Conservation (phyloP, 2,797 vertebrate genomes). For the Hoplostethus atlanticus region DNA sequence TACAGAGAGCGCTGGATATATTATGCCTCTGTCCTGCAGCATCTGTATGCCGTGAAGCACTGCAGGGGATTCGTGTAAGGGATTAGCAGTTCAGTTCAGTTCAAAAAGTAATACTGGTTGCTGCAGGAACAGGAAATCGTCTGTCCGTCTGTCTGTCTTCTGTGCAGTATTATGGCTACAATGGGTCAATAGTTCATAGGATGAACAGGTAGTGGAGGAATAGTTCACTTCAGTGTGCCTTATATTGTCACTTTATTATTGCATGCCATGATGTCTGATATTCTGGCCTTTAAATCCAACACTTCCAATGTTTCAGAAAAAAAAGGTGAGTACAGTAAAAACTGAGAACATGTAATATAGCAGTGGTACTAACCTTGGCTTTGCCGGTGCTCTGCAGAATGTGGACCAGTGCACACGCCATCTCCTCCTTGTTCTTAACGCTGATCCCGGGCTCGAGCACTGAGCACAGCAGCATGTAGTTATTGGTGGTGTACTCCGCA, state of each 20-base stretch:
- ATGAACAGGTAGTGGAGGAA: conserved; percentile 39
- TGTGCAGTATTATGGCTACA: conserved; percentile 47
- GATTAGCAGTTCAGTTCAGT: conserved; percentile 62
- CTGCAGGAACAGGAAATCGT: conserved; percentile 67
- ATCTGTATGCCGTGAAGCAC: conserved; percentile 56
- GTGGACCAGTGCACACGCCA: conserved; percentile 96
- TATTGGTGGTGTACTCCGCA: conserved; percentile 98
- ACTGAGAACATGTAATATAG: neutral
- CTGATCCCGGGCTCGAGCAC: conserved; percentile 96
- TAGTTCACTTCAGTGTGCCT: conserved; percentile 44
- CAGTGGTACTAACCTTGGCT: conserved; percentile 90
- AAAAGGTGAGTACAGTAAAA: neutral
- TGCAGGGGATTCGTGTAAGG: conserved; percentile 58
- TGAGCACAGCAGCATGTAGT: conserved; percentile 96
- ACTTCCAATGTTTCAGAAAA: neutral
- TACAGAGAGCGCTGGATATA: conserved; percentile 50
- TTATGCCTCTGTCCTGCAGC: conserved; percentile 41
- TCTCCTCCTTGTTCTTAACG: conserved; percentile 99
- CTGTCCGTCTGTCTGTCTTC: conserved; percentile 67
- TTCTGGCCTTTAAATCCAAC: neutral
- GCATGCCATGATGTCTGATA: conserved; percentile 13
- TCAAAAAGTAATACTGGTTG: conserved; percentile 72
- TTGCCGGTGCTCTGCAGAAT: conserved; percentile 99
- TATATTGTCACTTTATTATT: conserved; percentile 29
- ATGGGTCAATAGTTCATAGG: conserved; percentile 65